Evolutionary conservation across 2,888 invertebrate species (phyloP).

Genomic region (Drosophila colorata): DNA sequence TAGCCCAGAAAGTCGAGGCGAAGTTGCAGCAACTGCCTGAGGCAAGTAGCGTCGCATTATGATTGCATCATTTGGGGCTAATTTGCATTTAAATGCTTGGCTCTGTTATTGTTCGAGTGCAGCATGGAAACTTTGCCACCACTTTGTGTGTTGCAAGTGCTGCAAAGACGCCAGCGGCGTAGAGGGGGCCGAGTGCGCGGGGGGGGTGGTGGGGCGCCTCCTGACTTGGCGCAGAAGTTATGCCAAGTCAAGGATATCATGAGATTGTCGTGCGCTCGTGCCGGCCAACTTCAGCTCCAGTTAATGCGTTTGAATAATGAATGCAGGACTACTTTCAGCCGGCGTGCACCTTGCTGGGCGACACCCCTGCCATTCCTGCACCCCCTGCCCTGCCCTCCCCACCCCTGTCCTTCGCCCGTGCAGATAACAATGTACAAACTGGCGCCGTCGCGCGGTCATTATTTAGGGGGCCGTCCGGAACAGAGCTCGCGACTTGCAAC

Average conservation of each 20-base stretch:
- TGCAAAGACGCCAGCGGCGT: conserved; percentile 12
- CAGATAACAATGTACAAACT: conserved; percentile 80
- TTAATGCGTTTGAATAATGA: conserved; percentile 80
- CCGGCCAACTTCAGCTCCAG: conserved; percentile 54
- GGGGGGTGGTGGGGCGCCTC: background rate
- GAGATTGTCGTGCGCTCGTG: conserved; percentile 53
- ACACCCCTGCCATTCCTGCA: background rate
- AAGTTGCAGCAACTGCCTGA: conserved; percentile 39
- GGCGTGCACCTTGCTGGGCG: conserved; percentile 52
- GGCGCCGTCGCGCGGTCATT: conserved; percentile 70
- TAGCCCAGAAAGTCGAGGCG: background rate
- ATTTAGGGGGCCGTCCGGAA: conserved; percentile 64
- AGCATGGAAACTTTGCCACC: conserved; percentile 57
- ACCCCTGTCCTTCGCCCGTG: background rate
- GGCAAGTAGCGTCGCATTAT: conserved; percentile 69
- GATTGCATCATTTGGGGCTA: conserved; percentile 81
- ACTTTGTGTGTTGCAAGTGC: conserved; percentile 17
- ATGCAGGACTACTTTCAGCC: conserved; percentile 37
- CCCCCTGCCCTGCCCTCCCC: too few relatives aligned
- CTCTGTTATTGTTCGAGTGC: conserved; percentile 75
- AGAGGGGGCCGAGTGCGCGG: too few relatives aligned
- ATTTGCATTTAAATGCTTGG: conserved; percentile 80
- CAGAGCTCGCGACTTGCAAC: conserved; percentile 48
- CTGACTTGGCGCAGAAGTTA: conserved; percentile 63
- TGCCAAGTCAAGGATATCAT: conserved; percentile 78